Evolutionary conservation across 2,797 vertebrate species (phyloP), one percentile per base, ranked within the genome.

Genomic region (Adrianichthys oophorus): DNA sequence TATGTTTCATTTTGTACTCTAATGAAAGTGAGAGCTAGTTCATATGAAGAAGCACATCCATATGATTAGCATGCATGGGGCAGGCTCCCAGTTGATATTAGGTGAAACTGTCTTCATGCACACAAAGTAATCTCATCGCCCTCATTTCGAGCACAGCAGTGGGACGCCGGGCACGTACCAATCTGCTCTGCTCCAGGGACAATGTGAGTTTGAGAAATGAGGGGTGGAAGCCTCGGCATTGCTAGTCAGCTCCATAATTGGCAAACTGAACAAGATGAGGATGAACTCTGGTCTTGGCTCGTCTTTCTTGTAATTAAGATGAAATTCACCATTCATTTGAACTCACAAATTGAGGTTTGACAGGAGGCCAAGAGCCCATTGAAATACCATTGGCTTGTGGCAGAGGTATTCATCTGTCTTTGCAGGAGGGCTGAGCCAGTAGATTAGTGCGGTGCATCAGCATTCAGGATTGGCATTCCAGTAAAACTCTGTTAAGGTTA

Each of bases 261-360:
- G 83, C 79, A 85, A 75, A 72, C 59, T 7, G 62, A 84, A 88
- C 84, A 86, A 84, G 88, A 87, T 84, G 85, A 89, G 82, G 84
- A 85, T 79, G 80, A 87, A 86, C 76, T 84, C 79, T 52, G 82
- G 78, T 89, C 87, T 76, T 59, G 71, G 92, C 87, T 92, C 82
- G 80, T 83, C 91, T 92, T 82, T 76, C 84, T 85, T 92, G 87
- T 92, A 91, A 94, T 94, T 92, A 93, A 92, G 91, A 90, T 89
- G 83, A 90, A 92, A 93, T 91, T 89, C 77, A 76, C 85, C 87
- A 86, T 90, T 92, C 92, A 81, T 87, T 82, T 89, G 76, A 87
- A 90, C 78, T 89, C 85, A 85, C 88, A 86, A 90, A 70, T 79
- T 87, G 67, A 85, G 84, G 66, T 83, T 89, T 90, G 90, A 90